Evolutionary conservation across 1,140 invertebrate genomes (phyloP).

Genomic region (Trissolcus basalis): DNA sequence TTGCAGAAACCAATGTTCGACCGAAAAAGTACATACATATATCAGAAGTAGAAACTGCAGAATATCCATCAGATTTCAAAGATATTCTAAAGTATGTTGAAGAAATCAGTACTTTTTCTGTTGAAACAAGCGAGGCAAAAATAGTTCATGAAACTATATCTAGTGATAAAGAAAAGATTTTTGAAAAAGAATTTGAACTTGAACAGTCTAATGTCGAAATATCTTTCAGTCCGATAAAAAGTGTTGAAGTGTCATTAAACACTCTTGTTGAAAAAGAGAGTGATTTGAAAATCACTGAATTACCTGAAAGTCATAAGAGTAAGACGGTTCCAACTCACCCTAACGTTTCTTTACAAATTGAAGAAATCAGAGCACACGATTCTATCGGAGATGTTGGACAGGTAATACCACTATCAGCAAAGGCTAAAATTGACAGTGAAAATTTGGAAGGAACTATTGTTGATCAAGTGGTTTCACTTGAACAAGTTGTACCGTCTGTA

Average conservation of each 20-base stretch:
- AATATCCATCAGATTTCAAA: constrained; percentile 76
- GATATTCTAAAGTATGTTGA: constrained; percentile 76
- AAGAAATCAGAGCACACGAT: constrained; percentile 78
- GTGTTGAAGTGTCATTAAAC: constrained; percentile 76
- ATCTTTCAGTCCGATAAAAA: constrained; percentile 71
- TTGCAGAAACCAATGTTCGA: constrained; percentile 76
- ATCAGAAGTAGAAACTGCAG: constrained; percentile 77
- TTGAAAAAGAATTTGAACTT: constrained; percentile 64
- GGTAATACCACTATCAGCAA: constrained; percentile 63
- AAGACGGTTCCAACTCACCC: constrained; percentile 77
- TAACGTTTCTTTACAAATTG: constrained; percentile 78
- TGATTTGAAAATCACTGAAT: constrained; percentile 71
- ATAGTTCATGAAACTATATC: constrained; percentile 76
- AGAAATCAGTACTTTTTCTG: constrained; percentile 73
- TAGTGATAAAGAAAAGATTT: constrained; percentile 76
- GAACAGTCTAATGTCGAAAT: constrained; percentile 69
- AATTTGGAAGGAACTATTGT: constrained; percentile 76
- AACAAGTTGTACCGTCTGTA: neutral
- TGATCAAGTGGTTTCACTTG: constrained; percentile 69
- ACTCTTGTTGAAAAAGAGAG: constrained; percentile 79
- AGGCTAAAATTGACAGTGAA: constrained; percentile 74
- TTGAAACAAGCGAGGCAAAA: constrained; percentile 78
- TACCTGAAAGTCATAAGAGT: constrained; percentile 78
- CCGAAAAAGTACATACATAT: constrained; percentile 78
- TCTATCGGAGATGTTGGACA: constrained; percentile 72